These are phyloP conservation scores for Onychomys torridus DNA, from an alignment of 2,797 vertebrate genomes.

Conservation along the genomic window DNA sequence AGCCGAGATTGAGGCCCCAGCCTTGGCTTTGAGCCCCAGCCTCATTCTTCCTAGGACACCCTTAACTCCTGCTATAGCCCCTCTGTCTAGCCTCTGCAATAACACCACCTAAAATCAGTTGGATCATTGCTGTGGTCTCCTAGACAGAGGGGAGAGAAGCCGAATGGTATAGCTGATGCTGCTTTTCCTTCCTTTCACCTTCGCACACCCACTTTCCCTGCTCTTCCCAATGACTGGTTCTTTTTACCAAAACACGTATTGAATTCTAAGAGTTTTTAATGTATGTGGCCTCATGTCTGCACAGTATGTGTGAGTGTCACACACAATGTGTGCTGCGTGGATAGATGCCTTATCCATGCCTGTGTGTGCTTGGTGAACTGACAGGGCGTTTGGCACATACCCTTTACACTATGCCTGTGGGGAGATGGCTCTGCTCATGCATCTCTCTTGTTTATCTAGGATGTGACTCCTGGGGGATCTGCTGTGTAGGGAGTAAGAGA, in stretches of 20 bases:
- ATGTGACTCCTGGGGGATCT: not conserved
- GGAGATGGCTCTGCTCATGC: not conserved
- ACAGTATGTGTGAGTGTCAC: fast-evolving
- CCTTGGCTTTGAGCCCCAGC: not conserved
- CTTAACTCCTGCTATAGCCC: not conserved
- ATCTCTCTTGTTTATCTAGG: not conserved
- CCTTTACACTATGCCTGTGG: not conserved
- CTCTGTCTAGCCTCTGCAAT: not conserved
- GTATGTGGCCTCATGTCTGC: fast-evolving
- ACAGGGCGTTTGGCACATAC: not conserved
- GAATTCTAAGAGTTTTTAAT: not conserved
- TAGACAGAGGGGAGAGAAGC: fast-evolving
- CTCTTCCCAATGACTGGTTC: not conserved
- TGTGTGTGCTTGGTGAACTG: not conserved
- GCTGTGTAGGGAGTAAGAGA: not conserved
- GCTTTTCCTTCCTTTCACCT: not conserved
- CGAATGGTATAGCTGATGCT: not conserved
- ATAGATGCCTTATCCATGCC: fast-evolving
- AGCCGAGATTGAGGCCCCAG: not conserved
- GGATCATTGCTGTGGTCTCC: not conserved
- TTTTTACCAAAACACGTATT: not conserved
- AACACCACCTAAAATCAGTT: not conserved
- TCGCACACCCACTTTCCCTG: not conserved
- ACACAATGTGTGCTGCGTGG: too few relatives aligned
- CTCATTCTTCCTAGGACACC: not conserved